Percentiles rank a stretch among this genome's conserved stretches.
Evolutionary conservation across 1,140 invertebrate species (phyloP).

Genomic region (Aphidius gifuensis): DNA sequence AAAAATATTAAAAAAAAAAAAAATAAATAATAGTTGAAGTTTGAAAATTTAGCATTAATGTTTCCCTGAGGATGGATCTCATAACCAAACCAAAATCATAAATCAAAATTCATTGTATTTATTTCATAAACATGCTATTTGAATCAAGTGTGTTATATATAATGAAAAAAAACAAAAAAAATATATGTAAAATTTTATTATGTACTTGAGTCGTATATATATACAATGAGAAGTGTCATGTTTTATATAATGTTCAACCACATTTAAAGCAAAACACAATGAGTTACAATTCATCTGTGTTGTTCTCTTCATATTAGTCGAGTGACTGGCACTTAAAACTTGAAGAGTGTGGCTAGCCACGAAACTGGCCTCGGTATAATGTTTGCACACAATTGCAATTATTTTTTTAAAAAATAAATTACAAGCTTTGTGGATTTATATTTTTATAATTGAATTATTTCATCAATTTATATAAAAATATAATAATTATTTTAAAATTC

Average conservation of each 20-base stretch:
- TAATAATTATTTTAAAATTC: neutral
- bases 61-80: too few relatives aligned
- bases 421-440: too few relatives aligned
- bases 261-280: conserved; percentile 23
- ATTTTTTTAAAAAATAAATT: too few relatives aligned
- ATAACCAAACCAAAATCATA: conserved; percentile 29
- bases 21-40: too few relatives aligned
- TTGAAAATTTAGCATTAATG: too few relatives aligned
- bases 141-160: neutral
- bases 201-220: conserved; percentile 10
- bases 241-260: conserved; percentile 29
- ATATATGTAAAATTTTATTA: conserved; percentile 13
- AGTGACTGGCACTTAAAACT: conserved; percentile 22
- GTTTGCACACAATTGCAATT: too few relatives aligned
- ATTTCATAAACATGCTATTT: conserved; percentile 25
- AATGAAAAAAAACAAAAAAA: neutral
- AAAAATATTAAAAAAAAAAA: too few relatives aligned
- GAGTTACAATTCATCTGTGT: neutral
- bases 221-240: conserved; percentile 20
- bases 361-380: conserved; percentile 1
- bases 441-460: too few relatives aligned
- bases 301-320: neutral
- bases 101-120: conserved; percentile 33
- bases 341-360: conserved; percentile 21
- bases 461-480: too few relatives aligned